phyloP scores from a whole-genome alignment of 2,113 vertebrate species.

The Nesogale talazaci region DNA sequence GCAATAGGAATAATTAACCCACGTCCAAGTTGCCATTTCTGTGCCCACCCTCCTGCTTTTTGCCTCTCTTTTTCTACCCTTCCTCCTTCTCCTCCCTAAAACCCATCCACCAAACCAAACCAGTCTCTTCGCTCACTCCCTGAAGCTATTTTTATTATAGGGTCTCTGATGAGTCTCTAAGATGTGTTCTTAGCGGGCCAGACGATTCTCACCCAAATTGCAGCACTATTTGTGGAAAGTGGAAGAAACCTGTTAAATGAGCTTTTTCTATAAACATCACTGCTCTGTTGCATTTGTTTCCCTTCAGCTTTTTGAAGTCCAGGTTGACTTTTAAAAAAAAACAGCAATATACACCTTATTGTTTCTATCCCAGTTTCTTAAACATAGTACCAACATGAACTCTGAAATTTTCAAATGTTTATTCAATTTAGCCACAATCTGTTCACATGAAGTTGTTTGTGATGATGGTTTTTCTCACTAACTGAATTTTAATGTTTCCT shows the following conservation, averaged over 20 bases:
- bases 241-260: constrained; percentile 51
- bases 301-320: constrained; percentile 7
- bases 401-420: constrained; percentile 24
- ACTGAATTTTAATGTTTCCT: constrained; percentile 25
- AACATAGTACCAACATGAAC: background rate
- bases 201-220: constrained; percentile 46
- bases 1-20: constrained; percentile 65
- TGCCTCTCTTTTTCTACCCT: background rate
- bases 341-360: background rate
- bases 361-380: background rate
- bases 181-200: background rate
- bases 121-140: background rate
- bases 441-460: constrained; percentile 10
- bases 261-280: background rate
- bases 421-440: constrained; percentile 24
- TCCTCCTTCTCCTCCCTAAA: background rate
- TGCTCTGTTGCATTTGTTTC: constrained; percentile 31
- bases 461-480: constrained; percentile 18
- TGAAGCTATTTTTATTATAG: constrained; percentile 15
- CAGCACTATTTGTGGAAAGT: background rate
- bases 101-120: background rate
- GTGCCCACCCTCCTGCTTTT: constrained; percentile 21
- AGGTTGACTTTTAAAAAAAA: background rate
- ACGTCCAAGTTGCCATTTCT: constrained; percentile 43
- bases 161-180: background rate